Evolutionary conservation across 2,888 invertebrate genomes (phyloP), one percentile per base, ranked within the genome.

Genomic region (Therioaphis trifolii): DNA sequence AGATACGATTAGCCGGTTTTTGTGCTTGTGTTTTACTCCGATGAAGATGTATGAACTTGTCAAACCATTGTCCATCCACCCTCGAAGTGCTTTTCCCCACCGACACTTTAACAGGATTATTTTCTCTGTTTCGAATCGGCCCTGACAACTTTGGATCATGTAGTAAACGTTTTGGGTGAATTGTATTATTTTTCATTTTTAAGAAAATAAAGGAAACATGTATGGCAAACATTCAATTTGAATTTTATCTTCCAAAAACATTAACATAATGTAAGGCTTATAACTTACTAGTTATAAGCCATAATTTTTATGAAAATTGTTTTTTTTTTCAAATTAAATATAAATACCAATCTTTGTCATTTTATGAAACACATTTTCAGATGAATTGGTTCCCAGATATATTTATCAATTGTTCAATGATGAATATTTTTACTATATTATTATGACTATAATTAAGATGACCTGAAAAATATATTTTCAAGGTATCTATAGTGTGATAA

Each of bases 31-130:
- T 71, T 80, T 80, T 58, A 61, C 58, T 58, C 82, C 80, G 82
- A 82, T 49, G 72, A 82, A 82, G 82, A 82, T 63, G 82, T 82
- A 82, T 82, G 82, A 74, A 82, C 82, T 61, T 82, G 82, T 82
- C 82, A 82, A 82, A 82, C 72, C 82, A 52, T 74, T 74, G 72
- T 82, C 74, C 82, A 40, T 52, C 15, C 72, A n/a, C 61, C 49
- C 49, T 46, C 7, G 18, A 24, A 35, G n/a, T 15, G 27, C 66
- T 61, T 35, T 21, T 29, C 18, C 52, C 24, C 52, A 35, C 40
- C 40, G 78, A 78, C 78, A 55, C 78, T 78, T 55, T 69, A 69
- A 78, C 78, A n/a, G 55, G 68, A 78, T 78, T 78, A 78, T 40
- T 40, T 68, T 7, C n/a, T 7, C 7, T 18, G 66, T 68, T 40